Percentiles rank a stretch among this genome's conserved stretches.
Conservation (phyloP, 2,888 invertebrate species). For the Chrysolina americana region DNA sequence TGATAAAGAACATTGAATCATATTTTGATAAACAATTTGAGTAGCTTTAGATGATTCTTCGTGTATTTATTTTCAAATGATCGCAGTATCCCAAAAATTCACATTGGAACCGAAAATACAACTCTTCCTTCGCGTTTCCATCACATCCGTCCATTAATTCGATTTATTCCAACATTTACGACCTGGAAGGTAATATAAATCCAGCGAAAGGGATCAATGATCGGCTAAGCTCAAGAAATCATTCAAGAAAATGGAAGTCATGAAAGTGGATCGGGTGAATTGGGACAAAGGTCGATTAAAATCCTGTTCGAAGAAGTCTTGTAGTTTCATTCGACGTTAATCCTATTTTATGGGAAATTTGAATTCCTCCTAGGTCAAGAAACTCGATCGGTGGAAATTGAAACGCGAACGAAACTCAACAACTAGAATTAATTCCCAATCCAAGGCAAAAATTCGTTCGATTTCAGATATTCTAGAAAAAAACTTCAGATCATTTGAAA, state of each 20-base stretch:
- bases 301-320: constrained; percentile 9
- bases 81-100: too few species aligned
- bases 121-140: background rate
- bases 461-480: background rate
- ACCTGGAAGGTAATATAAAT: background rate
- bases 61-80: too few species aligned
- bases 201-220: constrained; percentile 4
- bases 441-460: background rate
- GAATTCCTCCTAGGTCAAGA: constrained; percentile 3
- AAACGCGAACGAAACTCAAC: background rate
- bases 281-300: constrained; percentile 10
- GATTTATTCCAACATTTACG: background rate
- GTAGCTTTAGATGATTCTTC: too few species aligned
- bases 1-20: too few species aligned
- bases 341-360: constrained; percentile 10
- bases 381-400: background rate
- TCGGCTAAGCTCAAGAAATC: background rate
- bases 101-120: background rate
- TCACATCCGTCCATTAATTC: background rate
- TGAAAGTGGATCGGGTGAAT: background rate
- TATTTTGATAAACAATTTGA: too few species aligned
- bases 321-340: constrained; percentile 12
- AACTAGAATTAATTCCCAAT: background rate
- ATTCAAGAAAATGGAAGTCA: constrained; percentile 5
- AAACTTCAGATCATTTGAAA: too few species aligned